These are phyloP conservation scores for Cebus imitator DNA, from an alignment of 2,113 vertebrate genomes.

Conservation along the genomic window DNA sequence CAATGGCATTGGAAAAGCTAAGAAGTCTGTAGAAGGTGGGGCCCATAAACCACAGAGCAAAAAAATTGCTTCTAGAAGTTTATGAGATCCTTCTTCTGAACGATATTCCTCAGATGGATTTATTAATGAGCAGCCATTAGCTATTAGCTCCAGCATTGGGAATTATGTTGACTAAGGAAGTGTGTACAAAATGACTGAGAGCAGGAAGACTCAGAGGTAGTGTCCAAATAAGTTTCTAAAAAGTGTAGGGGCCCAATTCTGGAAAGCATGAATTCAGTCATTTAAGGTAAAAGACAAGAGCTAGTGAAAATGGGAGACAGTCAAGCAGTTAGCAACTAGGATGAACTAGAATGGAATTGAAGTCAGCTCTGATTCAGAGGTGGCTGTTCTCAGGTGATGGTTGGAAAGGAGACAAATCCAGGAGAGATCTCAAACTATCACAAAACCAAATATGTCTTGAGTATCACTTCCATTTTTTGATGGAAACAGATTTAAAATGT, in stretches of 20 bases:
- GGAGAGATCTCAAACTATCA: neutral
- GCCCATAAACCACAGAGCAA: neutral
- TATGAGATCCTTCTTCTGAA: neutral
- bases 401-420: neutral
- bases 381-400: neutral
- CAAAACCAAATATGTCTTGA: neutral
- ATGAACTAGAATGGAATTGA: neutral
- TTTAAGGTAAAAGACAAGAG: neutral
- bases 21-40: neutral
- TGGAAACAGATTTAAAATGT: neutral
- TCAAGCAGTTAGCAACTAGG: neutral
- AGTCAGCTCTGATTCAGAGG: neutral
- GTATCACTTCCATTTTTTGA: neutral
- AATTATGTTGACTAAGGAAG: neutral
- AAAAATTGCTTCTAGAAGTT: neutral
- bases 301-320: neutral
- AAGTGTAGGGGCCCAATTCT: neutral
- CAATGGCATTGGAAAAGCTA: neutral
- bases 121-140: neutral
- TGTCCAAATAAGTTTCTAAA: neutral
- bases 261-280: neutral
- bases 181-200: neutral
- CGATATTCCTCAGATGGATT: neutral
- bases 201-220: neutral
- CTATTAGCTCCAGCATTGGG: neutral